Base-by-base conservation (phyloP, 2,113 vertebrate species). In the Ictalurus furcatus region DNA sequence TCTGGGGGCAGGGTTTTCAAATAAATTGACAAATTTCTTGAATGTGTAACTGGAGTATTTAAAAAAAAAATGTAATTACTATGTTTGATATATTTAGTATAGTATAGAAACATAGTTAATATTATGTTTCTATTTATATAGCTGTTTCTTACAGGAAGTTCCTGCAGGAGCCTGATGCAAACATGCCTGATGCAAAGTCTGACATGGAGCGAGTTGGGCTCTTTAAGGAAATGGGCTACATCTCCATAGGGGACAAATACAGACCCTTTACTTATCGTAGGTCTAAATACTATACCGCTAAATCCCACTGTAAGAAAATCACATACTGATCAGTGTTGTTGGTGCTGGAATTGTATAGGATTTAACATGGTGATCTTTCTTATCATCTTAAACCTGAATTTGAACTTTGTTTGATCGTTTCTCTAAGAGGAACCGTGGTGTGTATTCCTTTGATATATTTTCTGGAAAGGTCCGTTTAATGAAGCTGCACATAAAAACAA, bases 181-280 rank as follows among this genome's bases (percentile, higher is more conserved):
- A 91, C 19, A 97, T 97, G 97, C 95, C 0, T 0, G 95, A 96
- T 58, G 94, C 93, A 37, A 98, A 97, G 93, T 94, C 94, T 0
- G 97, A 98, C 54, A 97, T 98, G 97, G 97, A 98, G 61, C 96
- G 96, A 87, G 90, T 97, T 85, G 97, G 97, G 54, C 94, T 98
- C 89, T 98, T 98, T 92, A 96, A 96, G 89, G 97, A 98, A 90
- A 97, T 98, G 97, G 93, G 95, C 54, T 98, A 97, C 92, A 71
- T 97, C 67, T 96, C 95, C 59, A 91, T 97, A 78, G 97, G 97
- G 82, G 97, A 98, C 90, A 97, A 95, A 92, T 98, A 97, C 80
- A 88, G 90, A 6, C 91, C 97, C 19, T 61, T 85, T 37, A 54
- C 67, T 90, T 89, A 87, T 89, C 85, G 91, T 90, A 86, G 91